These are phyloP conservation scores for Erythrolamprus reginae DNA, from an alignment of 2,113 vertebrate genomes.

Conservation along the genomic window DNA sequence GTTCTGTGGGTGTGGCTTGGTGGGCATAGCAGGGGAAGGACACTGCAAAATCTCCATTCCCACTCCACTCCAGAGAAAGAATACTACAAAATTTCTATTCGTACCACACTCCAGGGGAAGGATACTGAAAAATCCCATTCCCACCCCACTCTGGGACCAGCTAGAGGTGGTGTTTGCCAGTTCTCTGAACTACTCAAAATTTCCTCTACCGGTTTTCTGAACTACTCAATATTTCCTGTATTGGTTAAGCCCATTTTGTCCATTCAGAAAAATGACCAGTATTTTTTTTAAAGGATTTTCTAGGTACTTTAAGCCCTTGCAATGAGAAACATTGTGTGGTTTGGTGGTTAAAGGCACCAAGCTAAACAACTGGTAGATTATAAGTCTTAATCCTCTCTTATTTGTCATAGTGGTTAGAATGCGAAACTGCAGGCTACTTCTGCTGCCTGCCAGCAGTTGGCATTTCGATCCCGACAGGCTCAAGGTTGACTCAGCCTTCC, in stretches of 20 bases:
- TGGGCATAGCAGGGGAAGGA: too few relatives aligned
- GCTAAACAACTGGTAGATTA: neutral
- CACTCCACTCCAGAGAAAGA: too few relatives aligned
- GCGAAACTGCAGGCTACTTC: neutral
- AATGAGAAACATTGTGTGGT: neutral
- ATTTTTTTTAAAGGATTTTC: neutral
- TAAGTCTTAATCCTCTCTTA: neutral
- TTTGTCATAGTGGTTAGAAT: neutral
- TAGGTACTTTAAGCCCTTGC: neutral
- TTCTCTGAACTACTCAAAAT: too few relatives aligned
- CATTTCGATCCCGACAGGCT: neutral
- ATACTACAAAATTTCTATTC: too few relatives aligned
- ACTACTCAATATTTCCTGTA: too few relatives aligned
- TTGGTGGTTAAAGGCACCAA: neutral
- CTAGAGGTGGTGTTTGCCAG: too few relatives aligned
- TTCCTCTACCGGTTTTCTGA: too few relatives aligned
- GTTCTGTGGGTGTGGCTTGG: too few relatives aligned
- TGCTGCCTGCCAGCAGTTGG: neutral
- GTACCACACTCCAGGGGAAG: too few relatives aligned
- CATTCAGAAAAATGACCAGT: neutral
- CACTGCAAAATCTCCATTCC: too few relatives aligned
- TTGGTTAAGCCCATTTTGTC: neutral
- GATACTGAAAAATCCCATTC: too few relatives aligned
- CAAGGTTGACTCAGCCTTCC: neutral
- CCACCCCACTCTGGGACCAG: too few relatives aligned